phyloP scores from a whole-genome alignment of 2,888 invertebrate species.

The Yponomeuta cagnagella region DNA sequence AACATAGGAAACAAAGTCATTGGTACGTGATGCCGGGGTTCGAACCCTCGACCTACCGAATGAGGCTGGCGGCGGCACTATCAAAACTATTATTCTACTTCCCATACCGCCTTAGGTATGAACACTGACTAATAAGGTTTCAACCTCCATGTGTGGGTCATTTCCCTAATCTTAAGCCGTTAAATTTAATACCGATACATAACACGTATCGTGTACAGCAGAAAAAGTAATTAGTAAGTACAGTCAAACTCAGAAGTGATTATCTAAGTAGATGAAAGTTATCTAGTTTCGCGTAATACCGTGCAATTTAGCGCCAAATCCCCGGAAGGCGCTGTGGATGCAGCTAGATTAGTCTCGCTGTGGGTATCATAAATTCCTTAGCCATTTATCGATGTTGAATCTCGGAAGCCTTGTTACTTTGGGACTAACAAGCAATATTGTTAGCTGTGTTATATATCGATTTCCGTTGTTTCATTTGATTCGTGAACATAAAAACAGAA shows the following conservation, averaged over 20 bases:
- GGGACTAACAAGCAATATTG: constrained; percentile 3
- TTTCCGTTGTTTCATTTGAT: neutral
- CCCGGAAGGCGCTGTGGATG: neutral
- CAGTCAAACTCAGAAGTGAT: neutral
- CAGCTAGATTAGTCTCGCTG: neutral
- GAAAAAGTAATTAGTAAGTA: constrained; percentile 2
- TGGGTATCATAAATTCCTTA: neutral
- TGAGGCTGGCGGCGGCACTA: neutral
- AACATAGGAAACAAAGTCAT: too few relatives aligned
- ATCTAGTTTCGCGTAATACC: neutral
- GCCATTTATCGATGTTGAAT: constrained; percentile 1
- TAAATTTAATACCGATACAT: neutral
- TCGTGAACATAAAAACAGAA: neutral
- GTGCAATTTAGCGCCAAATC: constrained; percentile 1
- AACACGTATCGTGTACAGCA: neutral
- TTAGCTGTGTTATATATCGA: neutral
- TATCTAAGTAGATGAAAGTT: neutral
- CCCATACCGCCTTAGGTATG: neutral
- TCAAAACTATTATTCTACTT: neutral
- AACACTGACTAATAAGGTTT: neutral
- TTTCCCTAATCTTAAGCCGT: neutral
- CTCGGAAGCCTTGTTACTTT: neutral
- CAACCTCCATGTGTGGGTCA: neutral
- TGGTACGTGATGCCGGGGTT: too few relatives aligned
- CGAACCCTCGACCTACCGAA: too few relatives aligned